Percentiles rank a stretch among this genome's conserved stretches.
These are phyloP conservation scores for Enteromius mattozi DNA, from an alignment of 2,797 vertebrate species.

Conservation along the genomic window DNA sequence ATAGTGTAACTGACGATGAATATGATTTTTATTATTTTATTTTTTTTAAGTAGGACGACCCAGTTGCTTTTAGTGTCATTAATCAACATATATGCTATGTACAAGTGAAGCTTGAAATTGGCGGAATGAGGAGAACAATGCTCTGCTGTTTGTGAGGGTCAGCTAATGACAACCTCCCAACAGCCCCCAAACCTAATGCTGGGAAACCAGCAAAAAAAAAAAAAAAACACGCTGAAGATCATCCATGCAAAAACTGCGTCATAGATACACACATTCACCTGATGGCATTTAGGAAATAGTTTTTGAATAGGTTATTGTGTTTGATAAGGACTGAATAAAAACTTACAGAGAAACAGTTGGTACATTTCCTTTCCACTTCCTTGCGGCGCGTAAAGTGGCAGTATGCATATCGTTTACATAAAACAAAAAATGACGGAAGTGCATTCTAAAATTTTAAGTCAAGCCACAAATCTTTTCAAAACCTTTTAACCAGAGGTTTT, in stretches of 20 bases:
- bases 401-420: not conserved
- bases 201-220: slow-evolving; percentile 71
- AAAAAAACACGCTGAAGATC: slow-evolving; percentile 72
- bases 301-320: not conserved
- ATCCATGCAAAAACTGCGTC: slow-evolving; percentile 39
- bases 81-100: slow-evolving; percentile 85
- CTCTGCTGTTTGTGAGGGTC: slow-evolving; percentile 79
- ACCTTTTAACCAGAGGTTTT: not conserved
- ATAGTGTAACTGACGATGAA: slow-evolving; percentile 71
- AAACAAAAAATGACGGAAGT: not conserved
- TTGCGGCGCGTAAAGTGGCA: not conserved
- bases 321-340: not conserved
- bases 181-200: slow-evolving; percentile 76
- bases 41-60: slow-evolving; percentile 81
- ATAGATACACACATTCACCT: slow-evolving; percentile 2
- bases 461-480: not conserved
- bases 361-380: not conserved
- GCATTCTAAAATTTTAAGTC: not conserved
- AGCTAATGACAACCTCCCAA: slow-evolving; percentile 75
- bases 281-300: not conserved
- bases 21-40: slow-evolving; percentile 62
- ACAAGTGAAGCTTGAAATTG: slow-evolving; percentile 85
- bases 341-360: not conserved
- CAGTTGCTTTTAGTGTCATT: slow-evolving; percentile 87
- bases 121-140: slow-evolving; percentile 85